Evolutionary conservation across 2,113 vertebrate genomes (phyloP).

Genomic region (Solenodon paradoxus): DNA sequence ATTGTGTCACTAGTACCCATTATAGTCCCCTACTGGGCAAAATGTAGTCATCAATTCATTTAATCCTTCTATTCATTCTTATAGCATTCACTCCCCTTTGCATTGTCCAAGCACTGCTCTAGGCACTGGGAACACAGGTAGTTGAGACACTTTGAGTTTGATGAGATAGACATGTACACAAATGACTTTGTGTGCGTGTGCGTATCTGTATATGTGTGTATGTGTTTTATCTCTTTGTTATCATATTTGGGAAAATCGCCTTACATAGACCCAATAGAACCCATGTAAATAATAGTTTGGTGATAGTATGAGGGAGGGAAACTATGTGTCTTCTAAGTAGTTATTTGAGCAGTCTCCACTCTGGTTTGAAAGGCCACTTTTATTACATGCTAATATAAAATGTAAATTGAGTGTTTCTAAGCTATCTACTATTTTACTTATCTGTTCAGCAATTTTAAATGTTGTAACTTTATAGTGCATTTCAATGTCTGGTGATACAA

Average conservation of each 20-base stretch:
- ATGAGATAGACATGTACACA: background rate
- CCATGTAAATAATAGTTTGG: slow-evolving; percentile 6
- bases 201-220: background rate
- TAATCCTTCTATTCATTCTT: background rate
- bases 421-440: background rate
- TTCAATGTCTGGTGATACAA: background rate
- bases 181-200: no score
- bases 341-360: background rate
- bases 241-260: slow-evolving; percentile 35
- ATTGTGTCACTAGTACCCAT: background rate
- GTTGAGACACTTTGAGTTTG: background rate
- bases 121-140: background rate
- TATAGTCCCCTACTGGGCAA: background rate
- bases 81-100: background rate
- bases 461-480: background rate
- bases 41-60: background rate
- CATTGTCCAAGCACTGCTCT: background rate
- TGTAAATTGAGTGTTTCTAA: background rate
- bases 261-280: background rate
- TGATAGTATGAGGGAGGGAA: background rate
- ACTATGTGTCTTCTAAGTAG: background rate
- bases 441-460: background rate
- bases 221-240: background rate
- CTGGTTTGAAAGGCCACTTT: slow-evolving; percentile 7
- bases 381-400: background rate